Conservation (phyloP, 2,113 vertebrate genomes). For the Monopterus albus region DNA sequence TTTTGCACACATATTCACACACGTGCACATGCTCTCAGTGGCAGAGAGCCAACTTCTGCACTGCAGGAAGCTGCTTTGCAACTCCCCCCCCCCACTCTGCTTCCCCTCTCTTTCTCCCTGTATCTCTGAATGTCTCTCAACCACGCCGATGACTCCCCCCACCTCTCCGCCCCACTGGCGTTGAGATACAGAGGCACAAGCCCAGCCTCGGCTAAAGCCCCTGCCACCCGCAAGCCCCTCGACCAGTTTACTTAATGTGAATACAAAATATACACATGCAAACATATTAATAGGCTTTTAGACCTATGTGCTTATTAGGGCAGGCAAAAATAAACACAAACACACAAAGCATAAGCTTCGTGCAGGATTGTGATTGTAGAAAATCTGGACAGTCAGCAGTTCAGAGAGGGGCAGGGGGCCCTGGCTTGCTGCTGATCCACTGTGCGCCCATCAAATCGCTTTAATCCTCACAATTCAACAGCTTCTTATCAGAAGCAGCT, state of each 20-base stretch:
- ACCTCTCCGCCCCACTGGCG: slow-evolving; percentile 20
- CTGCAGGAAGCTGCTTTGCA: slow-evolving; percentile 71
- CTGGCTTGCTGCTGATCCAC: slow-evolving; percentile 61
- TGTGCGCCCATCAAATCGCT: slow-evolving; percentile 77
- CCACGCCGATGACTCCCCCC: neutral
- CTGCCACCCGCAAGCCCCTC: slow-evolving; percentile 5
- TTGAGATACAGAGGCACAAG: slow-evolving; percentile 20
- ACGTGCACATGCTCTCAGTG: slow-evolving; percentile 56
- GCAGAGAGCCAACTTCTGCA: slow-evolving; percentile 68
- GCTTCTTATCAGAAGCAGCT: slow-evolving; percentile 66
- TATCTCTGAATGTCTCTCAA: slow-evolving; percentile 40
- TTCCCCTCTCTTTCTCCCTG: slow-evolving; percentile 29
- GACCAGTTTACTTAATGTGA: neutral
- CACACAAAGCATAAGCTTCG: slow-evolving; percentile 4
- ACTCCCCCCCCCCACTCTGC: slow-evolving; percentile 31
- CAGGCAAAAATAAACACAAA: slow-evolving; percentile 9
- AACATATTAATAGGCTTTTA: neutral
- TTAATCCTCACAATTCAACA: slow-evolving; percentile 76
- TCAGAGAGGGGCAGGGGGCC: slow-evolving; percentile 61
- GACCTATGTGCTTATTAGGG: neutral
- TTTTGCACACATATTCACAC: slow-evolving; percentile 22
- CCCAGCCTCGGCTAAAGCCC: slow-evolving; percentile 27
- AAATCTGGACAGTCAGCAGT: slow-evolving; percentile 77
- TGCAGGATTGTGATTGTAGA: slow-evolving; percentile 46
- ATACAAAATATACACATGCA: neutral